Conservation (phyloP, 92 coral and sea anemone species). For the Epizoanthus fatuus region DNA sequence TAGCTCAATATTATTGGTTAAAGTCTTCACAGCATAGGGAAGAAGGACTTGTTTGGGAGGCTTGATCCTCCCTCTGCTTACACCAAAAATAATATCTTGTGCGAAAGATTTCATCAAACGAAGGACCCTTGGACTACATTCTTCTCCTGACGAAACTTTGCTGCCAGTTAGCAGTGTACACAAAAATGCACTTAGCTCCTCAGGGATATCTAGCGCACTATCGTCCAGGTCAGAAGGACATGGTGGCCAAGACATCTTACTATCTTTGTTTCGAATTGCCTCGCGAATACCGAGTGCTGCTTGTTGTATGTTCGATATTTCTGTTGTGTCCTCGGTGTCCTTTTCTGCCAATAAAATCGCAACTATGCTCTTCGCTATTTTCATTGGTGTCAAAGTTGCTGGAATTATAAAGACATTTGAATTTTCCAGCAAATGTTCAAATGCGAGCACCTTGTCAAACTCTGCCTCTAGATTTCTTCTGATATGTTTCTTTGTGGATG, state of each 20-base stretch:
- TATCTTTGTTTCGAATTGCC: constrained; percentile 41
- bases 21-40: constrained; percentile 53
- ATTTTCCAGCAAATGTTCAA: constrained; percentile 50
- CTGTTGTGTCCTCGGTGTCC: constrained; percentile 23
- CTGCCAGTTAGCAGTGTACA: constrained; percentile 29
- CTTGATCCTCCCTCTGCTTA: constrained; percentile 36
- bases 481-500: constrained; percentile 60
- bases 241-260: constrained; percentile 58
- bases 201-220: constrained; percentile 9
- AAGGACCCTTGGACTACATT: constrained; percentile 32
- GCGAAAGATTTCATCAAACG: constrained; percentile 35
- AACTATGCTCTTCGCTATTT: constrained; percentile 34
- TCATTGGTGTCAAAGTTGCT: constrained; percentile 37
- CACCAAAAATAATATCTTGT: constrained; percentile 41
- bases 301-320: constrained; percentile 43
- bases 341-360: constrained; percentile 36
- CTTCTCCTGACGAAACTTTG: constrained; percentile 17
- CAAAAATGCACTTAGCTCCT: constrained; percentile 30
- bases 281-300: constrained; percentile 61
- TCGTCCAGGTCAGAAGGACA: constrained; percentile 49
- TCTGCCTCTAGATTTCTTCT: constrained; percentile 53
- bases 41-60: constrained; percentile 57
- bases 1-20: constrained; percentile 56
- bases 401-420: constrained; percentile 27
- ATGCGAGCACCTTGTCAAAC: constrained; percentile 41